Evolutionary conservation across 1,140 invertebrate species (phyloP).

Genomic region (Zaprionus tsacasi): DNA sequence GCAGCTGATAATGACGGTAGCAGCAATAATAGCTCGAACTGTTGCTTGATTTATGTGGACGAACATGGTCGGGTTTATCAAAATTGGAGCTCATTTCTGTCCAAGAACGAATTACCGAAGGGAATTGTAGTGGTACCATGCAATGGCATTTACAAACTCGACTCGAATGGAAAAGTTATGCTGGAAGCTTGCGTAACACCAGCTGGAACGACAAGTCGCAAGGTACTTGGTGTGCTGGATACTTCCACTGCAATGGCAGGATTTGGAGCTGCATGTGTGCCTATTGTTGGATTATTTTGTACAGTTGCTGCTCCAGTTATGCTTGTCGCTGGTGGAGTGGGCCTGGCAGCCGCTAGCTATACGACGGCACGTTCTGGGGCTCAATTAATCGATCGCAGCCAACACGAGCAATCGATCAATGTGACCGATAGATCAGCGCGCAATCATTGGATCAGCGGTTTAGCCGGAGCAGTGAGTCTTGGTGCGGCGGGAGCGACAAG

Average conservation of each 20-base stretch:
- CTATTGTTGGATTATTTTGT: constrained; percentile 47
- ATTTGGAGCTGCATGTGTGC: constrained; percentile 50
- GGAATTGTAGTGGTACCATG: constrained; percentile 69
- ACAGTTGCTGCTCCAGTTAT: constrained; percentile 63
- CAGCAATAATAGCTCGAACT: constrained; percentile 56
- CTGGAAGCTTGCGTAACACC: constrained; percentile 62
- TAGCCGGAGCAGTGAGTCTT: constrained; percentile 56
- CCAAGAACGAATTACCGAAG: constrained; percentile 60
- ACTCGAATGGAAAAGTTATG: not conserved
- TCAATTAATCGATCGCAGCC: constrained; percentile 60
- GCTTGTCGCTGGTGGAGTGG: constrained; percentile 49
- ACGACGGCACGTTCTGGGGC: constrained; percentile 50
- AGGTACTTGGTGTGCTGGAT: constrained; percentile 46
- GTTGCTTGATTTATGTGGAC: constrained; percentile 78
- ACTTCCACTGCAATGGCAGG: constrained; percentile 49
- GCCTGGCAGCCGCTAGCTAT: constrained; percentile 59
- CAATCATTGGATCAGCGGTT: constrained; percentile 62
- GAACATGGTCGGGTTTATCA: constrained; percentile 73
- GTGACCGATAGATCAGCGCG: constrained; percentile 62
- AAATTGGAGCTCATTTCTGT: constrained; percentile 69
- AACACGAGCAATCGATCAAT: constrained; percentile 72
- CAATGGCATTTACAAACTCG: constrained; percentile 57
- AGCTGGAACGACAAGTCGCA: constrained; percentile 1
- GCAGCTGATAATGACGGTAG: constrained; percentile 26
- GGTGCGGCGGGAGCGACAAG: constrained; percentile 71